Evolutionary conservation across 2,888 invertebrate species (phyloP).

Genomic region (Ctenicera cuprea): DNA sequence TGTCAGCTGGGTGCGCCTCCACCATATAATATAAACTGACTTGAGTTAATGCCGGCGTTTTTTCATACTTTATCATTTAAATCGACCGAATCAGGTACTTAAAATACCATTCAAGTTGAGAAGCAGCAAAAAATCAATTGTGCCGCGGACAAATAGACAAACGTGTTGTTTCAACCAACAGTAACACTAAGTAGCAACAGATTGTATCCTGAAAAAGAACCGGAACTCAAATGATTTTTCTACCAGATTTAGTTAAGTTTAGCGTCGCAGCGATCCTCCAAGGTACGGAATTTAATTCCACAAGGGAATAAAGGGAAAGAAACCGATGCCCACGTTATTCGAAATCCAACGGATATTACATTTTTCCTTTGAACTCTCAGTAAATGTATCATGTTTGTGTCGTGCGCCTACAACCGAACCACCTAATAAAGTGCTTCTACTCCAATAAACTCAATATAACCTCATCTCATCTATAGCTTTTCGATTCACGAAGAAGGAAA

Average conservation of each 20-base stretch:
- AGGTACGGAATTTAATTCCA: slow-evolving; percentile 51
- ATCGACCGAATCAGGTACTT: background rate
- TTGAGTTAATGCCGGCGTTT: slow-evolving; percentile 2
- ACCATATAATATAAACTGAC: slow-evolving; percentile 19
- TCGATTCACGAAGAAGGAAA: slow-evolving; percentile 46
- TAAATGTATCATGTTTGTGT: slow-evolving; percentile 63
- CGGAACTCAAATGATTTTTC: slow-evolving; percentile 31
- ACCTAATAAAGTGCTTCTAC: slow-evolving; percentile 59
- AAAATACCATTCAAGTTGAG: background rate
- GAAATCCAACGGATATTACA: slow-evolving; percentile 67
- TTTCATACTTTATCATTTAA: slow-evolving; percentile 17
- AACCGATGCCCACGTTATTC: slow-evolving; percentile 64
- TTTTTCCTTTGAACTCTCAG: slow-evolving; percentile 66
- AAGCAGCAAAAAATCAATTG: background rate
- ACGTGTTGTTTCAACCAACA: background rate
- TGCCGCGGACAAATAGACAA: background rate
- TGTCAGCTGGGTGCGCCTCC: slow-evolving; percentile 30
- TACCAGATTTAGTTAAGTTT: slow-evolving; percentile 41
- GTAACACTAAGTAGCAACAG: background rate
- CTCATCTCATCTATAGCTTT: slow-evolving; percentile 44
- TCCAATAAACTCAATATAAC: slow-evolving; percentile 57
- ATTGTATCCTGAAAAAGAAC: slow-evolving; percentile 4
- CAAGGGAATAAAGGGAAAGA: slow-evolving; percentile 61
- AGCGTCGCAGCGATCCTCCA: slow-evolving; percentile 34
- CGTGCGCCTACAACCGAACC: slow-evolving; percentile 55